phyloP scores from a whole-genome alignment of 1,140 invertebrate genomes.

The Triops cancriformis region DNA sequence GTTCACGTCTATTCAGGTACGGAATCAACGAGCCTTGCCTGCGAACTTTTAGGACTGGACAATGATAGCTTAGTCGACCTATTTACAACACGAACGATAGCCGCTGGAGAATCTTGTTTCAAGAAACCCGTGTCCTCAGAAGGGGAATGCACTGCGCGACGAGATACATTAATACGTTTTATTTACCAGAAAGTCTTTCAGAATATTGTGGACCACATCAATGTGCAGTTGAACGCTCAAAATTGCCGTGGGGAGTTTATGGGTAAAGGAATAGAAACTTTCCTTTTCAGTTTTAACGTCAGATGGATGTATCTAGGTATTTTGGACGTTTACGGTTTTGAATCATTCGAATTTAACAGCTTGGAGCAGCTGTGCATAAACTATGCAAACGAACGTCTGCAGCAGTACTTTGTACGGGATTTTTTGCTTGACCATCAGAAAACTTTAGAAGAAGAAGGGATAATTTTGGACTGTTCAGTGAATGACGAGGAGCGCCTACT shows the following conservation, averaged over 20 bases:
- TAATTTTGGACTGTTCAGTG: conserved; percentile 38
- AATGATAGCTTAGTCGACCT: conserved; percentile 28
- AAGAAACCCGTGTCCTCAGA: conserved; percentile 31
- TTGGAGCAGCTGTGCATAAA: conserved; percentile 70
- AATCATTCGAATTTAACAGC: conserved; percentile 59
- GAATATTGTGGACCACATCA: conserved; percentile 32
- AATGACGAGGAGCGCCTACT: conserved; percentile 31
- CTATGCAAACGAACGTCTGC: conserved; percentile 60
- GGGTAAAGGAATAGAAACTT: conserved; percentile 41
- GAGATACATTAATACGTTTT: conserved; percentile 32
- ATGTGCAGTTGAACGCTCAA: conserved; percentile 30
- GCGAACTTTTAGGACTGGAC: conserved; percentile 31
- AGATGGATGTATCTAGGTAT: conserved; percentile 35
- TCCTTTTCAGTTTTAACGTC: conserved; percentile 55
- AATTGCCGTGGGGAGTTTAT: conserved; percentile 33
- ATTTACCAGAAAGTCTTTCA: conserved; percentile 34
- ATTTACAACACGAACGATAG: conserved; percentile 33
- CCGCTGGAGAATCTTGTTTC: conserved; percentile 27
- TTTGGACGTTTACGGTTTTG: conserved; percentile 67
- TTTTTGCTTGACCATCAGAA: conserved; percentile 52
- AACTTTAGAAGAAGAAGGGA: conserved; percentile 49
- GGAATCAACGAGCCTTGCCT: neutral
- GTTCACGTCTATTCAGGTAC: neutral
- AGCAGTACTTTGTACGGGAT: conserved; percentile 56
- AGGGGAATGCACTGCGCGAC: conserved; percentile 33